Percentiles rank a stretch among this genome's conserved stretches.
phyloP scores from a whole-genome alignment of 2,888 invertebrate genomes.

The Acleris emargana region DNA sequence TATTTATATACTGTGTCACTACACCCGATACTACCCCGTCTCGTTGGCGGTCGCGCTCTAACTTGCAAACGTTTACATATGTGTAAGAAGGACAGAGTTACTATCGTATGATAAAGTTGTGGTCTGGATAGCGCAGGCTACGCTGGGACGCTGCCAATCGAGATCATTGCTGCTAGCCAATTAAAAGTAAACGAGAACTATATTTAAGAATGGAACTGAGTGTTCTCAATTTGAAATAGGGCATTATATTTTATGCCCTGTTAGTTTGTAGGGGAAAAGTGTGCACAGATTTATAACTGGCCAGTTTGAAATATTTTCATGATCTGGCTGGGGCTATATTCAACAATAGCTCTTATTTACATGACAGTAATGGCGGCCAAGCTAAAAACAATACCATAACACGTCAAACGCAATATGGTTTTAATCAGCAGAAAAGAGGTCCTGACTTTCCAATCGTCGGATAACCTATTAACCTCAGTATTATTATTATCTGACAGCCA shows the following conservation, averaged over 20 bases:
- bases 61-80: background rate
- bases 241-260: conserved; percentile 5
- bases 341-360: too few species aligned
- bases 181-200: conserved; percentile 41
- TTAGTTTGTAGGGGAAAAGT: conserved; percentile 1
- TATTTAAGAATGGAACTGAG: conserved; percentile 39
- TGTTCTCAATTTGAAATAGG: conserved; percentile 36
- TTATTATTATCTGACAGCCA: too few species aligned
- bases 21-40: conserved; percentile 1
- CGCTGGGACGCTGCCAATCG: conserved; percentile 48
- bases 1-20: too few species aligned
- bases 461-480: too few species aligned
- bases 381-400: too few species aligned
- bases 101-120: background rate
- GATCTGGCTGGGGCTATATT: too few species aligned
- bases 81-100: conserved; percentile 7
- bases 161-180: conserved; percentile 47
- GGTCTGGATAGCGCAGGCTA: conserved; percentile 16
- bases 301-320: too few species aligned
- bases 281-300: background rate
- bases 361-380: too few species aligned
- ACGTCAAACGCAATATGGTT: too few species aligned
- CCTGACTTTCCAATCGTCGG: too few species aligned
- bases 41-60: conserved; percentile 13
- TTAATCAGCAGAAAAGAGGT: too few species aligned